A percentile compares a stretch with the other conserved stretches of the same genome.
phyloP scores from a whole-genome alignment of 2,797 vertebrate genomes.

The Buphagus erythrorhynchus region DNA sequence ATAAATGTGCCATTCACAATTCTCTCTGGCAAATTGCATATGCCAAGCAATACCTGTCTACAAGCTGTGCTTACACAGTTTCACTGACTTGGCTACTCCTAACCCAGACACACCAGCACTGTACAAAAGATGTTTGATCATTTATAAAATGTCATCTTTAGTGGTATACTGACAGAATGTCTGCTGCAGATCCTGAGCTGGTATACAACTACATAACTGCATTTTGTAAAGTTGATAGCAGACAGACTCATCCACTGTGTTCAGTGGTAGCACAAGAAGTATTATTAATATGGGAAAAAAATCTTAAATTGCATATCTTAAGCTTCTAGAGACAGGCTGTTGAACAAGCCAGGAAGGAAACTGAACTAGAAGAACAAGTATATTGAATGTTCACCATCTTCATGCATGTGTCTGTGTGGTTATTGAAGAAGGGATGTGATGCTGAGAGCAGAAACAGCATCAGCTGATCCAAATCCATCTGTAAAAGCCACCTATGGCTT shows the following conservation, averaged over 20 bases:
- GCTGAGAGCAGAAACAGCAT: background rate
- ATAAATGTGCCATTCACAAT: conserved; percentile 35
- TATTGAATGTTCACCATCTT: background rate
- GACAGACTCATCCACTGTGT: background rate
- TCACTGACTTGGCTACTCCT: background rate
- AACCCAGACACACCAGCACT: background rate
- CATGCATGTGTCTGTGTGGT: background rate
- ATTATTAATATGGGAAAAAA: background rate
- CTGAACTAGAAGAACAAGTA: background rate
- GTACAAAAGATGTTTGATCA: background rate
- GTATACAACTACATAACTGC: background rate
- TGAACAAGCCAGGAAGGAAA: background rate
- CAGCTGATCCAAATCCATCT: background rate
- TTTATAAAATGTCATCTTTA: background rate
- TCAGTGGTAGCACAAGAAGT: background rate
- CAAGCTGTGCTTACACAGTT: background rate
- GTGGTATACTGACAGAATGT: background rate
- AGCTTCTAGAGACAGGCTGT: background rate
- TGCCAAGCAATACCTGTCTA: conserved; percentile 1
- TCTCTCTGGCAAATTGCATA: conserved; percentile 19
- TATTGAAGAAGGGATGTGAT: background rate
- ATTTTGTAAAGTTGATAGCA: background rate
- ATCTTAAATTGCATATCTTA: background rate
- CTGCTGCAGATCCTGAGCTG: background rate
- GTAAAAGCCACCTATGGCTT: background rate